These are phyloP conservation scores for Scophthalmus maximus DNA, from an alignment of 2,113 vertebrate species.

Conservation along the genomic window DNA sequence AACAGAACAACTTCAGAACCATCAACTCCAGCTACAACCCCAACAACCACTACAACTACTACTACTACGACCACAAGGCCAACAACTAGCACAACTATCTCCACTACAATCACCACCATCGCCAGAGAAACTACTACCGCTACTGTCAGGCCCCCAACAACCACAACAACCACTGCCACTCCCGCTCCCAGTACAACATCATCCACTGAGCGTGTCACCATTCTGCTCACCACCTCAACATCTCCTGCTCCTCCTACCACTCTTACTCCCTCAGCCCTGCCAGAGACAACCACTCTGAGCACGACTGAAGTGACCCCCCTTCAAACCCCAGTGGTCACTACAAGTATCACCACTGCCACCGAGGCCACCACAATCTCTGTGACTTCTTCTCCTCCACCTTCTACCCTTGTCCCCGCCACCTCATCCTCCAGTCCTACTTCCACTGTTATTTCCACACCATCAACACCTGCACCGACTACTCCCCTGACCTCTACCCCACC, in stretches of 20 bases:
- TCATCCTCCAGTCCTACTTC: constrained; percentile 18
- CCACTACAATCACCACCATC: constrained; percentile 16
- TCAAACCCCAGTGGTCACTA: constrained; percentile 30
- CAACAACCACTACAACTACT: constrained; percentile 10
- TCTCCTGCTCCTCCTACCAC: constrained; percentile 38
- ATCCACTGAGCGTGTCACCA: constrained; percentile 51
- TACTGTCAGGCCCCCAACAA: constrained; percentile 47
- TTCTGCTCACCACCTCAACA: constrained; percentile 22
- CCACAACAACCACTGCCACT: constrained; percentile 29
- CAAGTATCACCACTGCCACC: constrained; percentile 21
- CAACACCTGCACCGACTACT: constrained; percentile 14
- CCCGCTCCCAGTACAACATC: constrained; percentile 46
- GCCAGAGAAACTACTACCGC: constrained; percentile 46
- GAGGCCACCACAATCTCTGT: constrained; percentile 32
- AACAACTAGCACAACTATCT: constrained; percentile 30
- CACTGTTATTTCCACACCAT: too few species aligned
- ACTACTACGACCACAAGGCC: constrained; percentile 23
- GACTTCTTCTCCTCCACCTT: constrained; percentile 25
- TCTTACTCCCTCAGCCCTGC: constrained; percentile 28
- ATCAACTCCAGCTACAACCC: constrained; percentile 33
- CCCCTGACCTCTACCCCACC: constrained; percentile 25
- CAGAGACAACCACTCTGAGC: constrained; percentile 36
- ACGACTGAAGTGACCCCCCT: constrained; percentile 47
- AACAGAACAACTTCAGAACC: constrained; percentile 76
- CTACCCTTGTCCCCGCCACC: constrained; percentile 28